Base-by-base conservation (phyloP, 1,140 invertebrate species). In the Magallana ariakensis region DNA sequence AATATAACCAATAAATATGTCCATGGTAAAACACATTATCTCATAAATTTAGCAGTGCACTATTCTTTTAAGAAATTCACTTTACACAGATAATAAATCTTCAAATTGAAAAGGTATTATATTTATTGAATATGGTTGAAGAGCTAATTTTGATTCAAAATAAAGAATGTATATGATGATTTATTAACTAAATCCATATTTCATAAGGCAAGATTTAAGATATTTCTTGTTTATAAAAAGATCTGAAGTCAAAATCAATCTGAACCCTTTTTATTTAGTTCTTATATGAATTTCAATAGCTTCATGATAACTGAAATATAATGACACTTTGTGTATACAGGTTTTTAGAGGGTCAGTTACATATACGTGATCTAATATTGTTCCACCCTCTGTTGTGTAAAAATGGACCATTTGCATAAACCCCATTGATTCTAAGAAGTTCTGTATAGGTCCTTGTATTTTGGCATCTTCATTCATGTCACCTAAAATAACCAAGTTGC, bases 261-360 rank as follows among this genome's bases (percentile, higher is more conserved):
- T 22, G 7, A 70, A 22, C 19, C 6, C 22, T 46, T 33, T 46
- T 70, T 70, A 70, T 70, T 70, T n/a, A 70, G 62, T 70, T 70
- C 19, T 70, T n/a, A 70, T 1, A 70, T 70, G 62, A 22, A 83
- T 55, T 83, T 83, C 33, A n/a, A 85, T 54, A 6, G 70, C 70
- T 55, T 85, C 84, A 85, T 85, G 84, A 46, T 66, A 85, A 46
- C 84, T 85, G 46, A 62, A 85, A 60, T 66, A 85, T 9, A 26
- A 16, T 85, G 84, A 60, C 15, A 70, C 15, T 53, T 54, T 46
- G 26, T 70, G 62, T 70, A 70, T 9, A 26, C n/a, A 62, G 33
- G 19, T 53, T 33, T 62, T 19, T 46, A 53, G 26, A 62, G 15
- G 22, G 6, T 55, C 60, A 62, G 19, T 66, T 13, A 70, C 19